These are phyloP conservation scores for Oryzias woworae DNA, from an alignment of 2,113 vertebrate species.

Conservation along the genomic window DNA sequence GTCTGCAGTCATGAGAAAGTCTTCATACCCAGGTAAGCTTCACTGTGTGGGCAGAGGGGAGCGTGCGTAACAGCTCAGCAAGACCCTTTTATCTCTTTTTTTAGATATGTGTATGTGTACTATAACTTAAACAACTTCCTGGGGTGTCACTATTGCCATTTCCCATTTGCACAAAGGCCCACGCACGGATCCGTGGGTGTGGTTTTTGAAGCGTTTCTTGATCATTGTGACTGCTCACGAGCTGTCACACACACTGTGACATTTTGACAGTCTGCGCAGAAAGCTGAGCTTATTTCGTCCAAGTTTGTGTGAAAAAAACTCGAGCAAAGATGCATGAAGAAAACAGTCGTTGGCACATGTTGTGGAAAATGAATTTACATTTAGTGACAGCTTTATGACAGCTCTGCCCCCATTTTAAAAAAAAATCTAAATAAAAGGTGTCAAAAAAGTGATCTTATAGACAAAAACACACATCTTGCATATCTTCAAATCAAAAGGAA, in stretches of 20 bases:
- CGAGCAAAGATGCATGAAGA: too few relatives aligned
- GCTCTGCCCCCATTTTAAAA: background rate
- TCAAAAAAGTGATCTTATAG: background rate
- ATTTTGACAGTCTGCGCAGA: conserved; percentile 21
- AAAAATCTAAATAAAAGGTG: background rate
- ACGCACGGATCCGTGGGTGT: conserved; percentile 39
- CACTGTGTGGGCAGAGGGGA: background rate
- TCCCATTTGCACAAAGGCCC: background rate
- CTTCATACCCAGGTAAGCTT: conserved; percentile 56
- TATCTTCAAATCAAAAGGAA: too few relatives aligned
- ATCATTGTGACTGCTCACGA: background rate
- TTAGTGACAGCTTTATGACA: too few relatives aligned
- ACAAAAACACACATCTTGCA: too few relatives aligned
- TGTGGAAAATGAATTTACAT: too few relatives aligned
- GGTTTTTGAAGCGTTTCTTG: conserved; percentile 22
- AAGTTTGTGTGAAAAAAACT: too few relatives aligned
- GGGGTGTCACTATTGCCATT: background rate
- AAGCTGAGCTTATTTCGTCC: background rate
- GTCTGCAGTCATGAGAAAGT: conserved; percentile 62
- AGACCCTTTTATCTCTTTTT: background rate
- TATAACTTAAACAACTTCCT: background rate
- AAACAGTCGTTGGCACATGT: too few relatives aligned
- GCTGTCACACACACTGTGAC: background rate
- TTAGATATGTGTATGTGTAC: background rate
- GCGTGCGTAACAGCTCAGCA: background rate